phyloP scores from a whole-genome alignment of 2,888 invertebrate species.

The Conops quadrifasciatus region DNA sequence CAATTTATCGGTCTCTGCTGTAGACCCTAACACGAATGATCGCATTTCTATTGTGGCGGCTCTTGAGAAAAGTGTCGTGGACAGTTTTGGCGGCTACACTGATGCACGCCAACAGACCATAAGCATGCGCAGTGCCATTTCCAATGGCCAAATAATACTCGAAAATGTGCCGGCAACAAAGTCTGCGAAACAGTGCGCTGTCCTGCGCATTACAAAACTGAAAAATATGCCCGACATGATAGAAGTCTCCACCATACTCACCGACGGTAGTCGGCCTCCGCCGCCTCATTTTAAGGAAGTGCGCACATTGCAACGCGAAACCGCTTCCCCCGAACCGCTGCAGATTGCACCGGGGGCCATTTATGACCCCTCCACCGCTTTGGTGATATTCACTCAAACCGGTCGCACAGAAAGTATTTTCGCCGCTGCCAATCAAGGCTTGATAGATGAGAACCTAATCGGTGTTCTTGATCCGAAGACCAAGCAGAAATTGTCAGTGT shows the following conservation, averaged over 20 bases:
- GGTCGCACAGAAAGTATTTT: slow-evolving; percentile 77
- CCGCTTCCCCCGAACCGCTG: slow-evolving; percentile 72
- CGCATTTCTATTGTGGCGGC: slow-evolving; percentile 75
- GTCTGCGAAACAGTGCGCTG: slow-evolving; percentile 68
- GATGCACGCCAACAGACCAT: slow-evolving; percentile 68
- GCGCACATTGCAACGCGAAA: slow-evolving; percentile 64
- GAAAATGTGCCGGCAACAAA: slow-evolving; percentile 67
- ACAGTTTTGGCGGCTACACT: slow-evolving; percentile 80
- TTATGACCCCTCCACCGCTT: slow-evolving; percentile 79
- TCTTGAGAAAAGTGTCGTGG: slow-evolving; percentile 80
- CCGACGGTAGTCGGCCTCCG: slow-evolving; percentile 65
- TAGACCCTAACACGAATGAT: slow-evolving; percentile 79
- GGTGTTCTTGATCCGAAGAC: slow-evolving; percentile 76
- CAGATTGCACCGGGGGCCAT: slow-evolving; percentile 78
- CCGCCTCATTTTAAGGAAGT: slow-evolving; percentile 67
- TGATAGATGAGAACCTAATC: slow-evolving; percentile 74
- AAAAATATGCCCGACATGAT: slow-evolving; percentile 77
- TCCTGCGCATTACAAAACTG: slow-evolving; percentile 76
- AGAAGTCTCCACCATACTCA: slow-evolving; percentile 71
- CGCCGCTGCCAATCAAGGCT: slow-evolving; percentile 79
- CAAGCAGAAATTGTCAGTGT: slow-evolving; percentile 73
- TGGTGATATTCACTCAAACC: slow-evolving; percentile 77
- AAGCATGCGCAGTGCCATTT: slow-evolving; percentile 77
- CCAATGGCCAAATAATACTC: slow-evolving; percentile 71
- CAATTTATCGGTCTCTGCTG: slow-evolving; percentile 80